These are phyloP conservation scores for Pteronura brasiliensis DNA, from an alignment of 2,113 vertebrate genomes.

Conservation along the genomic window DNA sequence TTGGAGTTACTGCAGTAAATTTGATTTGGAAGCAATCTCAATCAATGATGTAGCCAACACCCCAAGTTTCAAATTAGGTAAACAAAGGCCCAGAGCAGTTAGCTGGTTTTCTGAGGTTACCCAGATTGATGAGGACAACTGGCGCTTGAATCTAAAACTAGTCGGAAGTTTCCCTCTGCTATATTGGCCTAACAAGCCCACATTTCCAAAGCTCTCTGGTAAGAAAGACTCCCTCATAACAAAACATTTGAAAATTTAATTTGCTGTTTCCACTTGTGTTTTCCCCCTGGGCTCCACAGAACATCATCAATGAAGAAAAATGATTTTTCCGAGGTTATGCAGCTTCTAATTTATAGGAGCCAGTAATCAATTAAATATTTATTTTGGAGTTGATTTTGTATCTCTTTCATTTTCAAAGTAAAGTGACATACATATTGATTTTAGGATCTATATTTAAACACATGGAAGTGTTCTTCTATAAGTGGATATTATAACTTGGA, in stretches of 20 bases:
- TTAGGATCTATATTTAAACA: conserved; percentile 4
- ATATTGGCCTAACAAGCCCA: background rate
- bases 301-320: background rate
- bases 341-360: background rate
- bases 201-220: background rate
- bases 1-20: background rate
- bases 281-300: background rate
- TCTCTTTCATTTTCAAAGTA: background rate
- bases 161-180: background rate
- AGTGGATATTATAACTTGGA: background rate
- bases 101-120: background rate
- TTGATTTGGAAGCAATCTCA: background rate
- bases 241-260: background rate
- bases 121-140: background rate
- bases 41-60: background rate
- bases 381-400: background rate
- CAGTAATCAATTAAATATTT: background rate
- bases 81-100: background rate
- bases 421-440: background rate
- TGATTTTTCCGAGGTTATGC: background rate
- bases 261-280: background rate
- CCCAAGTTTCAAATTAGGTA: background rate
- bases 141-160: background rate
- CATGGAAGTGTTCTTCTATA: background rate
- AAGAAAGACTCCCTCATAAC: background rate